Percentiles rank a stretch among this genome's conserved stretches.
phyloP scores from a whole-genome alignment of 2,113 vertebrate species.

The Corydoras maculifer region DNA sequence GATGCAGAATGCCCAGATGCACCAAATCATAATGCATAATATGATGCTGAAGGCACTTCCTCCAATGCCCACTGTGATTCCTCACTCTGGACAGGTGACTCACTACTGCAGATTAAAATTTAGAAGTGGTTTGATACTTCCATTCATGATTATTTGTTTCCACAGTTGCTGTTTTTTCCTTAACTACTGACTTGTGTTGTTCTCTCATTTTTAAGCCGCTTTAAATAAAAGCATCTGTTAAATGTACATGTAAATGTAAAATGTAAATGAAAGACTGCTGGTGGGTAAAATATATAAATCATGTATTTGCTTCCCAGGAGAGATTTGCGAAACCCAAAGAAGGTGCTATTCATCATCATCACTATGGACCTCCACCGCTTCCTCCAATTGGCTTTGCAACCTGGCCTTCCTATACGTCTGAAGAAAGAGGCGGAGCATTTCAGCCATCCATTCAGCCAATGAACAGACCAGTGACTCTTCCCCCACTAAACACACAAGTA shows the following conservation, averaged over 20 bases:
- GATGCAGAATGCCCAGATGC: constrained; percentile 83
- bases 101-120: not conserved
- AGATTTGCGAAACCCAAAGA: constrained; percentile 50
- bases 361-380: constrained; percentile 58
- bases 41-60: constrained; percentile 81
- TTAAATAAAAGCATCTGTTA: no score
- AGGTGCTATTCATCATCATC: constrained; percentile 70
- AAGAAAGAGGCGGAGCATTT: constrained; percentile 45
- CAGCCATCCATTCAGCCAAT: constrained; percentile 39
- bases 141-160: not conserved
- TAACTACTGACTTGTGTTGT: no score
- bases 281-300: not conserved
- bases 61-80: not conserved
- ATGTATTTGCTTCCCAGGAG: constrained; percentile 9
- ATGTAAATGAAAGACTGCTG: not conserved
- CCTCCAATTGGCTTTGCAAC: constrained; percentile 49
- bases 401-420: constrained; percentile 50
- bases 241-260: no score
- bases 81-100: constrained; percentile 53
- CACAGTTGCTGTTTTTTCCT: not conserved
- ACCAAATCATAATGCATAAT: constrained; percentile 84
- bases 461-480: constrained; percentile 40
- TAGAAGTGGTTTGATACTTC: not conserved
- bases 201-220: no score
- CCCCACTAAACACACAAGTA: constrained; percentile 56